These are phyloP conservation scores for Germaria angustata DNA, from an alignment of 2,888 invertebrate genomes.

Conservation along the genomic window DNA sequence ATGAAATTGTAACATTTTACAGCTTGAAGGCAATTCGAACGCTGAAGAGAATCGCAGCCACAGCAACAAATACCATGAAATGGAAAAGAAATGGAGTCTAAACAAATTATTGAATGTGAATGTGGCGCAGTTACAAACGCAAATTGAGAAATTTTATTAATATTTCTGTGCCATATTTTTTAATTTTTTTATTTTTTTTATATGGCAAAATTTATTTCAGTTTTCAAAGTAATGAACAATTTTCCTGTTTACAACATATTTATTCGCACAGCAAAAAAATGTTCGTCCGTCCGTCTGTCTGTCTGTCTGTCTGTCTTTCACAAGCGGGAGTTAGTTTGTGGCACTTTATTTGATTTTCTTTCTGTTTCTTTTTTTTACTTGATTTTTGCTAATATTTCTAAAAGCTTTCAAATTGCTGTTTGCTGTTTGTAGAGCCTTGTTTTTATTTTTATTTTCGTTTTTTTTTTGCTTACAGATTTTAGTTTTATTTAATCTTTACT, in stretches of 20 bases:
- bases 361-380: slow-evolving; percentile 33
- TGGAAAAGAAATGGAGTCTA: slow-evolving; percentile 1
- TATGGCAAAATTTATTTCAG: slow-evolving; percentile 7
- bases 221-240: slow-evolving; percentile 38
- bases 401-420: slow-evolving; percentile 60
- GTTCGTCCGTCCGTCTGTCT: neutral
- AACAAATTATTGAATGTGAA: slow-evolving; percentile 42
- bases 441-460: neutral
- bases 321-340: slow-evolving; percentile 57
- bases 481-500: too few relatives aligned
- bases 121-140: neutral
- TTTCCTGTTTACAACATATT: slow-evolving; percentile 39
- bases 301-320: neutral
- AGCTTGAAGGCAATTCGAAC: slow-evolving; percentile 49
- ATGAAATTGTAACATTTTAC: slow-evolving; percentile 61
- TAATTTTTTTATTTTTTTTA: neutral
- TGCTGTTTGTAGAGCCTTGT: slow-evolving; percentile 6
- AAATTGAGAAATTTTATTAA: slow-evolving; percentile 53
- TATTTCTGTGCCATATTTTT: slow-evolving; percentile 18
- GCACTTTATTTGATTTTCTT: neutral
- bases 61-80: neutral
- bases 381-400: slow-evolving; percentile 57
- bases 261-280: neutral
- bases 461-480: slow-evolving; percentile 32
- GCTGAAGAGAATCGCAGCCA: slow-evolving; percentile 1